A percentile compares a stretch with the other conserved stretches of the same genome.
phyloP scores from a whole-genome alignment of 2,113 vertebrate genomes.

The Beaufortia kweichowensis region DNA sequence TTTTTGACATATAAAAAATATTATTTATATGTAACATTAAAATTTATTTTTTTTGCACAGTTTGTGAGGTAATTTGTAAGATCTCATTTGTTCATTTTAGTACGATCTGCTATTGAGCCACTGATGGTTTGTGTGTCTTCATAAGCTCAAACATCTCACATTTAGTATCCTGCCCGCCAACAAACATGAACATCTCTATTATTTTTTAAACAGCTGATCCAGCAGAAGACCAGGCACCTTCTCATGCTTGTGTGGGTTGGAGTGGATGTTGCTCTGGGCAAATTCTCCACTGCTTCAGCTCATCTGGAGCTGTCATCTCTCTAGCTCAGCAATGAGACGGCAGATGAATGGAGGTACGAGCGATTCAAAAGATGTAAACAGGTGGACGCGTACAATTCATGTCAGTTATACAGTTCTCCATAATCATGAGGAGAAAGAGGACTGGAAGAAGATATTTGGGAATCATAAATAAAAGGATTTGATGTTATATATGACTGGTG shows the following conservation, averaged over 20 bases:
- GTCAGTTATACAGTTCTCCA: background rate
- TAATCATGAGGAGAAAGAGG: background rate
- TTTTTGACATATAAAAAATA: too few relatives aligned
- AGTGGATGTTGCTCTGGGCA: slow-evolving; percentile 14
- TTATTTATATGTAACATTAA: too few relatives aligned
- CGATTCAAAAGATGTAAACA: background rate
- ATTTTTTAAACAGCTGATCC: background rate
- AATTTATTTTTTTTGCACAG: too few relatives aligned
- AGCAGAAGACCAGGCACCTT: background rate
- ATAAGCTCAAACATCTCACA: background rate
- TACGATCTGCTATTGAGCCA: too few relatives aligned
- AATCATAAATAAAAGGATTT: background rate
- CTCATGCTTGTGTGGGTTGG: slow-evolving; percentile 19
- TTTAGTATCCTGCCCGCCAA: background rate
- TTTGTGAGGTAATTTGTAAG: too few relatives aligned
- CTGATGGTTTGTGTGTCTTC: too few relatives aligned
- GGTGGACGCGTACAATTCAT: background rate
- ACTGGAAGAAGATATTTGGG: background rate
- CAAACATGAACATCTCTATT: background rate
- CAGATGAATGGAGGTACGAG: background rate
- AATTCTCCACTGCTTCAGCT: slow-evolving; percentile 12
- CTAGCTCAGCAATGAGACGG: background rate
- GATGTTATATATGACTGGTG: too few relatives aligned
- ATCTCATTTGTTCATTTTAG: too few relatives aligned
- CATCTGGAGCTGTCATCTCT: slow-evolving; percentile 28